phyloP scores from a whole-genome alignment of 2,888 invertebrate genomes.

The Agrilus mali region DNA sequence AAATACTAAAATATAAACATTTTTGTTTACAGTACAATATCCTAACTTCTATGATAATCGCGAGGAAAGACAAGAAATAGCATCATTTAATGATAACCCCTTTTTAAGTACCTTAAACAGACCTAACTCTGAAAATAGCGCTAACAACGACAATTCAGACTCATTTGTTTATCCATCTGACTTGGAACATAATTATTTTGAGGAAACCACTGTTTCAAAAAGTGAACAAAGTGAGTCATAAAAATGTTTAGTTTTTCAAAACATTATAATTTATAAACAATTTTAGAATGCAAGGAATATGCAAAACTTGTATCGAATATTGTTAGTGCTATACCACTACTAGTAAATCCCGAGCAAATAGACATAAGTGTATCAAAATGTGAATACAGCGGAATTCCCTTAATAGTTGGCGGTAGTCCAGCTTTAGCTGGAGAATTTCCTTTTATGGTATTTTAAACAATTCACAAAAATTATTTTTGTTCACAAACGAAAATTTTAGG shows the following conservation, averaged over 20 bases:
- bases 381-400: constrained; percentile 36
- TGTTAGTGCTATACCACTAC: constrained; percentile 40
- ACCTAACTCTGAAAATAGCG: too few relatives aligned
- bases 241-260: constrained; percentile 12
- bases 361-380: constrained; percentile 38
- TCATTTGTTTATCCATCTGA: constrained; percentile 14
- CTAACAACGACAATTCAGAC: constrained; percentile 6
- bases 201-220: constrained; percentile 10
- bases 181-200: constrained; percentile 3
- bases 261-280: neutral
- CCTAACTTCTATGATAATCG: too few relatives aligned
- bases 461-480: neutral
- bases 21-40: too few relatives aligned
- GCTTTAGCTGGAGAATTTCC: constrained; percentile 45
- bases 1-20: too few relatives aligned
- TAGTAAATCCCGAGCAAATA: constrained; percentile 36
- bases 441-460: constrained; percentile 40
- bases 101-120: too few relatives aligned
- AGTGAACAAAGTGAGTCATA: constrained; percentile 24
- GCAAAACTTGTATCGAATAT: constrained; percentile 35
- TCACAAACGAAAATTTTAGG: constrained; percentile 23
- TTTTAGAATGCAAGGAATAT: constrained; percentile 46
- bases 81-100: too few relatives aligned
- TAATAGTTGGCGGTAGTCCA: constrained; percentile 45
- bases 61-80: too few relatives aligned